These are phyloP conservation scores for Pachliopta kotzebuea DNA, from an alignment of 2,888 invertebrate species.

Conservation along the genomic window DNA sequence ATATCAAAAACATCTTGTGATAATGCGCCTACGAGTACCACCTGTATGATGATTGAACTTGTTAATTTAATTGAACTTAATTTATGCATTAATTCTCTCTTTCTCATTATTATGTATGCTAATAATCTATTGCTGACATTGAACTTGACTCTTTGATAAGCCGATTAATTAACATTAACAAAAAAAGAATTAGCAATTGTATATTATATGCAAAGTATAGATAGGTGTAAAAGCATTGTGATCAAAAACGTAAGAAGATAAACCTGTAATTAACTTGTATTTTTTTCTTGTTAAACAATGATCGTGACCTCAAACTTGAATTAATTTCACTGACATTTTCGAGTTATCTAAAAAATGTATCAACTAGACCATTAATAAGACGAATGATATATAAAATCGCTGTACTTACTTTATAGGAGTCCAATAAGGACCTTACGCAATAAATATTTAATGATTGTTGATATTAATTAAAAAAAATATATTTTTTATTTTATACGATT, in stretches of 20 bases:
- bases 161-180: conserved; percentile 12
- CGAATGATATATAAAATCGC: too few species aligned
- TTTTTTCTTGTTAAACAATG: not conserved
- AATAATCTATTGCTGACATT: conserved; percentile 2
- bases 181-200: not conserved
- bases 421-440: too few species aligned
- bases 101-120: not conserved
- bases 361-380: too few species aligned
- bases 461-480: not conserved
- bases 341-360: too few species aligned
- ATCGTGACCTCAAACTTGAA: too few species aligned
- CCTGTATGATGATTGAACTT: conserved; percentile 1
- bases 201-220: not conserved
- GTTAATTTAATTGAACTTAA: conserved; percentile 9
- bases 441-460: too few species aligned
- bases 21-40: conserved; percentile 1
- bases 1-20: not conserved
- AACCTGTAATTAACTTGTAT: not conserved
- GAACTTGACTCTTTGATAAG: conserved; percentile 15
- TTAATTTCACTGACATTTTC: too few species aligned
- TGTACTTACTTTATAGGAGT: too few species aligned
- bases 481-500: not conserved
- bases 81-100: not conserved
- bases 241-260: not conserved
- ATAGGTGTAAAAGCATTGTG: not conserved